Conservation (phyloP, 1,140 invertebrate species). For the Anastrepha obliqua region DNA sequence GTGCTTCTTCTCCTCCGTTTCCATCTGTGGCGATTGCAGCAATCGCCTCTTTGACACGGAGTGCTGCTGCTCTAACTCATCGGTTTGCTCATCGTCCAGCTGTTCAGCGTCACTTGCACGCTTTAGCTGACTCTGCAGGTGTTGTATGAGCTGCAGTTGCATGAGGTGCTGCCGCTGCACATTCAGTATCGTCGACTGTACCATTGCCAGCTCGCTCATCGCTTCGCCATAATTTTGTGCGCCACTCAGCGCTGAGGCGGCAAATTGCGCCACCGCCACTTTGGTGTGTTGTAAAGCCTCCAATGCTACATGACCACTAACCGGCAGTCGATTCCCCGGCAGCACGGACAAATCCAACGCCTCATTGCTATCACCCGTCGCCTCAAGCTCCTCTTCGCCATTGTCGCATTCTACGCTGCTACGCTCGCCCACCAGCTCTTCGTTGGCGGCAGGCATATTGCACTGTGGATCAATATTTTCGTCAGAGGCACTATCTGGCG, state of each 20-base stretch:
- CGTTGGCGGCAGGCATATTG: not conserved
- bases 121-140: slow-evolving; percentile 89
- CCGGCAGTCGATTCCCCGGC: slow-evolving; percentile 62
- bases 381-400: slow-evolving; percentile 53
- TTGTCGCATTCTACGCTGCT: slow-evolving; percentile 18
- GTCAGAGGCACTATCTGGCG: not conserved
- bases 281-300: slow-evolving; percentile 90
- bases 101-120: not conserved
- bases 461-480: not conserved
- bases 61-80: not conserved
- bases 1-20: not conserved
- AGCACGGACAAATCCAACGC: slow-evolving; percentile 70
- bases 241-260: slow-evolving; percentile 86
- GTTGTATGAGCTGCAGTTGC: slow-evolving; percentile 93
- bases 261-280: slow-evolving; percentile 92
- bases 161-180: slow-evolving; percentile 95
- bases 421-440: not conserved
- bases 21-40: not conserved
- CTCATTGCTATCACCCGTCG: slow-evolving; percentile 65
- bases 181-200: slow-evolving; percentile 91
- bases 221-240: slow-evolving; percentile 85
- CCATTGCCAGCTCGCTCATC: slow-evolving; percentile 86
- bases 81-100: not conserved
- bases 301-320: slow-evolving; percentile 78
- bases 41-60: not conserved